Percentiles rank a stretch among this genome's conserved stretches.
Conservation (phyloP, 2,888 invertebrate genomes). For the Encarsia formosa region DNA sequence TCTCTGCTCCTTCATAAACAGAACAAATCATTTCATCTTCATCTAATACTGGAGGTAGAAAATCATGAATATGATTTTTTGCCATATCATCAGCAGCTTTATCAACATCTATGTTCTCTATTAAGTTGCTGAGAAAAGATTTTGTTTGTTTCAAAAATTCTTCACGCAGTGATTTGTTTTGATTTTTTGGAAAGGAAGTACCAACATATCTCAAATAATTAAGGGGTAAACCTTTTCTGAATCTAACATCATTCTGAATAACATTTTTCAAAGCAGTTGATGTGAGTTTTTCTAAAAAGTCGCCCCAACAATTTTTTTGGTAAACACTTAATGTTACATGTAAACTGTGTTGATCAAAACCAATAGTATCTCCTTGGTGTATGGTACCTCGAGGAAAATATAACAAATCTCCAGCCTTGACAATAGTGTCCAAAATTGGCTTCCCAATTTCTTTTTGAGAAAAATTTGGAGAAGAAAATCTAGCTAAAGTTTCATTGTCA, state of each 20-base stretch:
- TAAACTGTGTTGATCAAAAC: conserved; percentile 74
- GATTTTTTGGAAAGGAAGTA: conserved; percentile 58
- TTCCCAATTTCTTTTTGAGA: conserved; percentile 69
- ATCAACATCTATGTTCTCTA: conserved; percentile 60
- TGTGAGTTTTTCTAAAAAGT: conserved; percentile 77
- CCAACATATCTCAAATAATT: conserved; percentile 76
- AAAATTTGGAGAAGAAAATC: conserved; percentile 79
- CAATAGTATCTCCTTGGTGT: conserved; percentile 77
- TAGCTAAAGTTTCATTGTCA: conserved; percentile 68
- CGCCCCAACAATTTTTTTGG: conserved; percentile 86
- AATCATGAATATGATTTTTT: conserved; percentile 78
- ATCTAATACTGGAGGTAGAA: conserved; percentile 77
- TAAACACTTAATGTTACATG: conserved; percentile 93
- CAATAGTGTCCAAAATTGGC: conserved; percentile 73
- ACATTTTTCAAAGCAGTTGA: conserved; percentile 73
- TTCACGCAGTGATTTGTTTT: neutral
- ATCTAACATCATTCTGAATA: conserved; percentile 64
- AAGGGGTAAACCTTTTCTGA: conserved; percentile 75
- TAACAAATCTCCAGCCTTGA: conserved; percentile 84
- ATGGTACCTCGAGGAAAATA: conserved; percentile 90
- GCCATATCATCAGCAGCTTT: conserved; percentile 83
- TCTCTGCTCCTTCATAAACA: conserved; percentile 69
- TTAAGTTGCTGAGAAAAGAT: conserved; percentile 46
- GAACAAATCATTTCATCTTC: conserved; percentile 66
- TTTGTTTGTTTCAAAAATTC: conserved; percentile 56